Base-by-base conservation (phyloP, 2,797 vertebrate species). In the Poeciliopsis infans region DNA sequence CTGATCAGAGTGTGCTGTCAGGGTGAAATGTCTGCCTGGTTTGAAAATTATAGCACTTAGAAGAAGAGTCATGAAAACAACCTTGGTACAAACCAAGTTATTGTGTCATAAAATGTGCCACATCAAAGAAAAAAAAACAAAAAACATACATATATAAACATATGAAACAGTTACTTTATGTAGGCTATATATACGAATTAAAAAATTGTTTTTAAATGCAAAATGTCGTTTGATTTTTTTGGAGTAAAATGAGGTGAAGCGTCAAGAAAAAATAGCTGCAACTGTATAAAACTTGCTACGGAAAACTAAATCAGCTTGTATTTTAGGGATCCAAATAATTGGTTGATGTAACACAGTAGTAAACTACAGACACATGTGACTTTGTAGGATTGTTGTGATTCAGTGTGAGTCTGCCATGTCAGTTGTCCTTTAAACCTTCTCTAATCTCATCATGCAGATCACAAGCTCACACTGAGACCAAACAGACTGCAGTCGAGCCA, bases 391-490 rank as follows among this genome's bases (percentile, higher is more conserved):
- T 74, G 47, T 23, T 81, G 74, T 75, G 73, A 72, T 72, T 43
- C 39, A 68, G 51, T 41, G 49, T 15, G 55, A 64, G 69, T 6
- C 51, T 76, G 47, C 31, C 61, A 59, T 69, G 47, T 33, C 13
- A 78, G 46, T 76, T 78, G 61, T 68, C 78, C 73, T 74, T 70
- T 80, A 78, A 88, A 82, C 83, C 74, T 59, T 33, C 81, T 70
- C 7, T 90, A 89, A 92, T 88, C 90, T 73, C 74, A 79, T 87
- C 73, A 87, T 23, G n/a, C 49, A 79, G 85, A 73, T 89, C 74
- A 86, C 77, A 43, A 80, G 36, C 23, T 76, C 61, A 51, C 71
- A 74, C 33, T 55, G 73, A 69, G 61, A 71, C 81, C 55, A 61
- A 80, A 77, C 81, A 82, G 74, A 71, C 78, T 80, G 71, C 57